A percentile compares a stretch with the other conserved stretches of the same genome.
phyloP scores from a whole-genome alignment of 2,797 vertebrate species.

The Lacerta viridis region DNA sequence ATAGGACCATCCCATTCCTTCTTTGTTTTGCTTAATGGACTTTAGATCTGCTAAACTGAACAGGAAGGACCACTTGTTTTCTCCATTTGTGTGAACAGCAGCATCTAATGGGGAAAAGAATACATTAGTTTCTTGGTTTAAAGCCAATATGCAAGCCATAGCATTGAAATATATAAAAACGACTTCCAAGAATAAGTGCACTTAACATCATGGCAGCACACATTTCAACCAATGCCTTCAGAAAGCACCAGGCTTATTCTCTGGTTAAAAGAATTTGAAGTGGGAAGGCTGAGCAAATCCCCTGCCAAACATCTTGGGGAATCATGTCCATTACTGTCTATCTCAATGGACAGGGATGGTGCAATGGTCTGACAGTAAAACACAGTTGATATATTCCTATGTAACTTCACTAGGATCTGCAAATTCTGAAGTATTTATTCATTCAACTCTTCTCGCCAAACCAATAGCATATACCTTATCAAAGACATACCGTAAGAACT shows the following conservation, averaged over 20 bases:
- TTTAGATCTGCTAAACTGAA: slow-evolving; percentile 90
- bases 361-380: background rate
- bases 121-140: slow-evolving; percentile 53
- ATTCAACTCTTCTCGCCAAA: background rate
- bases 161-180: background rate
- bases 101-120: slow-evolving; percentile 82
- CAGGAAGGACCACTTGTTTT: slow-evolving; percentile 91
- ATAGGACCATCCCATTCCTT: slow-evolving; percentile 91
- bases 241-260: background rate
- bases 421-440: background rate
- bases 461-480: background rate
- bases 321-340: background rate
- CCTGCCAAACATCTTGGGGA: background rate
- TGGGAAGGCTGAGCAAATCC: no score
- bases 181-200: background rate
- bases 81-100: slow-evolving; percentile 86
- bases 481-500: background rate
- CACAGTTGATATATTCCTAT: background rate
- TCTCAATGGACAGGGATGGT: background rate
- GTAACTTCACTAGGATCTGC: slow-evolving; percentile 21
- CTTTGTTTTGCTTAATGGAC: slow-evolving; percentile 89
- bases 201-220: background rate
- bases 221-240: background rate
- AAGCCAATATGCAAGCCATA: background rate
- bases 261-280: background rate